Conservation (phyloP, 2,113 vertebrate genomes). For the Chlamydotis undulata region DNA sequence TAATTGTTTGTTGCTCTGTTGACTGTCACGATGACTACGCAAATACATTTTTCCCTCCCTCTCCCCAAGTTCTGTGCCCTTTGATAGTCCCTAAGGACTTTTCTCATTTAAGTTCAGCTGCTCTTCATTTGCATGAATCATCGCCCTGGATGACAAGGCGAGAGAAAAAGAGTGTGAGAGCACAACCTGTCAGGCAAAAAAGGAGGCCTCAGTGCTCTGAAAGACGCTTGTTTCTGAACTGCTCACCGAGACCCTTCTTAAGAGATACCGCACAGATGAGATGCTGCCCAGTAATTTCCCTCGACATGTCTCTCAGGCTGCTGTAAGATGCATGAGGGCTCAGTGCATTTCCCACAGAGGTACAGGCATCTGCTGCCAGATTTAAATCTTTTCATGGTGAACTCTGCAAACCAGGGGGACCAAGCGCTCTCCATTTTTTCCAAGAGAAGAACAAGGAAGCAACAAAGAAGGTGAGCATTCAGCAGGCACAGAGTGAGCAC, state of each 20-base stretch:
- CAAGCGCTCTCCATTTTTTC: background rate
- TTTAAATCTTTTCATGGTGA: background rate
- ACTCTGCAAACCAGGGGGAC: background rate
- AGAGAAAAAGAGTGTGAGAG: constrained; percentile 17
- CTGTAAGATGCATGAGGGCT: background rate
- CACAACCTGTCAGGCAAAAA: background rate
- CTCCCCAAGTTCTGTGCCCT: constrained; percentile 28
- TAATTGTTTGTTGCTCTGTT: constrained; percentile 50
- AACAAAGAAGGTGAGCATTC: background rate
- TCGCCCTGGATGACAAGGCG: background rate
- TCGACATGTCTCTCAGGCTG: background rate
- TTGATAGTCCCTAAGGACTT: constrained; percentile 35
- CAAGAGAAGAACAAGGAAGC: background rate
- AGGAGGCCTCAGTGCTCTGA: background rate
- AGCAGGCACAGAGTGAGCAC: background rate
- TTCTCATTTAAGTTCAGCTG: constrained; percentile 26
- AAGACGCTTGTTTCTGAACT: background rate
- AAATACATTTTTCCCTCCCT: background rate
- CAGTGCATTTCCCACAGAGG: background rate
- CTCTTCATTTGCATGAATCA: constrained; percentile 58
- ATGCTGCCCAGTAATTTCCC: background rate
- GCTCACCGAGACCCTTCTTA: background rate
- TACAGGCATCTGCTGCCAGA: background rate
- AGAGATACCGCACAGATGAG: background rate
- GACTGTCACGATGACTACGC: constrained; percentile 28